phyloP scores from a whole-genome alignment of 2,113 vertebrate species.

The Ceuthmochares aereus region DNA sequence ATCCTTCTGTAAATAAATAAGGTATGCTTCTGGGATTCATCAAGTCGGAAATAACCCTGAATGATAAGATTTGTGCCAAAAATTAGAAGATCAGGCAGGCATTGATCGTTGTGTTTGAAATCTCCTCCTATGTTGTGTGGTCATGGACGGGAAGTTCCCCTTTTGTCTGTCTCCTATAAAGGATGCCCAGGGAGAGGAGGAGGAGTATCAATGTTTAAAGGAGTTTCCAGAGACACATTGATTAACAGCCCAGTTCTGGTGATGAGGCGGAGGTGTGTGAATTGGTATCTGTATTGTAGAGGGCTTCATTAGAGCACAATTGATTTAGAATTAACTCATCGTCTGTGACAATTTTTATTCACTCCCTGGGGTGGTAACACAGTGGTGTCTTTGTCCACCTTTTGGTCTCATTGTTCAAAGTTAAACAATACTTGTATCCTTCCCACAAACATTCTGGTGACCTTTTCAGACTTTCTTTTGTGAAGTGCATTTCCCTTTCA shows the following conservation, averaged over 20 bases:
- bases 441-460: conserved; percentile 6
- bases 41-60: not conserved
- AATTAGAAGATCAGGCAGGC: not conserved
- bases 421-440: not conserved
- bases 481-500: not conserved
- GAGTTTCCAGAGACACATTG: not conserved
- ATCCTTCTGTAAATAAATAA: not conserved
- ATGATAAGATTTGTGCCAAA: not conserved
- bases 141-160: not conserved
- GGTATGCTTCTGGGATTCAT: not conserved
- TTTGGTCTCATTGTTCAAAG: not conserved
- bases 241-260: not conserved
- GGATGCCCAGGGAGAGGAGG: not conserved
- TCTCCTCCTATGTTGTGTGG: not conserved
- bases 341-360: not conserved
- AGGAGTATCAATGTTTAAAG: not conserved
- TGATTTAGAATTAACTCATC: not conserved
- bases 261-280: not conserved
- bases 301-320: not conserved
- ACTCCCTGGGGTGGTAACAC: not conserved
- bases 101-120: not conserved
- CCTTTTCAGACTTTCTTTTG: not conserved
- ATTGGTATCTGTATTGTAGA: not conserved
- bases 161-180: not conserved
- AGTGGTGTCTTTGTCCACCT: not conserved